These are phyloP conservation scores for Pardalotus punctatus DNA, from an alignment of 2,113 vertebrate genomes.

Conservation along the genomic window DNA sequence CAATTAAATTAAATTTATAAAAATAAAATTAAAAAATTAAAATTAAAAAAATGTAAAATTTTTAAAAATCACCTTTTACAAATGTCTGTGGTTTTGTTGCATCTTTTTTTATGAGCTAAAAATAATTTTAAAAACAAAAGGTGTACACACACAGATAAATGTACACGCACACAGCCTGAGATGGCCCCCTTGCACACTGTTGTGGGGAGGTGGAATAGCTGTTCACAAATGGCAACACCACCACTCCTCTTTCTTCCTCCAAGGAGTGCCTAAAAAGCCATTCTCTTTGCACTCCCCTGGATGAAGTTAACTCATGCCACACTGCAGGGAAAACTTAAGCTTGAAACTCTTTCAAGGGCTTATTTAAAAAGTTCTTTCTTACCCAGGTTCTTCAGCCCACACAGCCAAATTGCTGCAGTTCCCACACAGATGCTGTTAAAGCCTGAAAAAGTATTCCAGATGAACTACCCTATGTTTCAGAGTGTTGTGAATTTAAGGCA, in stretches of 20 bases:
- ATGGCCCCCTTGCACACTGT: accelerated
- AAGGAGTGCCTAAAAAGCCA: not conserved
- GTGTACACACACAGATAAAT: not conserved
- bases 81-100: not conserved
- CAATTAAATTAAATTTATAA: too few relatives aligned
- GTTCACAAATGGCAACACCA: not conserved
- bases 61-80: not conserved
- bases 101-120: not conserved
- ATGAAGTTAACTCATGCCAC: not conserved
- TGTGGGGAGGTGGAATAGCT: not conserved
- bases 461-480: not conserved
- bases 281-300: not conserved
- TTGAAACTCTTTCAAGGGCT: not conserved
- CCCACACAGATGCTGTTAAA: not conserved
- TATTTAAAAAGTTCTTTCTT: not conserved
- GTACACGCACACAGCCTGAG: not conserved
- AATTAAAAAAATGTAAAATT: too few relatives aligned
- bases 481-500: not conserved
- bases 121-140: not conserved
- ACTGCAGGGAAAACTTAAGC: not conserved
- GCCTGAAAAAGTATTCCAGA: not conserved
- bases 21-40: too few relatives aligned
- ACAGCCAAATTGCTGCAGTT: not conserved
- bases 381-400: not conserved
- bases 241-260: not conserved